Evolutionary conservation across 1,140 invertebrate species (phyloP).

Genomic region (Pygmarrhopalites habei): DNA sequence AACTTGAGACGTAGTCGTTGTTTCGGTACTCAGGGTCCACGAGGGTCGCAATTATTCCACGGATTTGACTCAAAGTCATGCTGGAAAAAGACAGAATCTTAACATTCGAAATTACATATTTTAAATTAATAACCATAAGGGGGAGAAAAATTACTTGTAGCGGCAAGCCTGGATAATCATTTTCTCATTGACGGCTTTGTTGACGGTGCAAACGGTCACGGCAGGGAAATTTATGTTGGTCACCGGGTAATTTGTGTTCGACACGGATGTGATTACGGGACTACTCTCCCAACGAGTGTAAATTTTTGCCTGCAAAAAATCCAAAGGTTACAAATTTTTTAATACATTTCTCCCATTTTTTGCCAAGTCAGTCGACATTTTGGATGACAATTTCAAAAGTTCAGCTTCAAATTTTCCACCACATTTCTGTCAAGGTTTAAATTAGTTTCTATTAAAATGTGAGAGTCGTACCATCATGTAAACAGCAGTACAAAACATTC

Average conservation of each 20-base stretch:
- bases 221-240: slow-evolving; percentile 35
- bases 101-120: neutral
- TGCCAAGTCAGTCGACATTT: too few species aligned
- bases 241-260: slow-evolving; percentile 34
- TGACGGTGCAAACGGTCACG: slow-evolving; percentile 39
- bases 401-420: too few species aligned
- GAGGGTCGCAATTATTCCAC: slow-evolving; percentile 27
- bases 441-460: too few species aligned
- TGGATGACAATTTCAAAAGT: too few species aligned
- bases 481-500: neutral
- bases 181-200: slow-evolving; percentile 40
- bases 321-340: too few species aligned
- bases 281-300: slow-evolving; percentile 35
- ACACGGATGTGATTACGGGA: slow-evolving; percentile 36
- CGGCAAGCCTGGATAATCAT: slow-evolving; percentile 37
- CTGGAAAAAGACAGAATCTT: slow-evolving; percentile 10
- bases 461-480: slow-evolving; percentile 18
- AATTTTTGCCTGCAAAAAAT: too few species aligned
- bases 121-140: neutral
- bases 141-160: slow-evolving; percentile 27
- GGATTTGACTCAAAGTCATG: slow-evolving; percentile 29
- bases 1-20: slow-evolving; percentile 13
- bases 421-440: too few species aligned
- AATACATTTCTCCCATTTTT: too few species aligned
- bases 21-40: slow-evolving; percentile 32